Evolutionary conservation across 2,888 invertebrate species (phyloP).

Genomic region (Sycophila texana): DNA sequence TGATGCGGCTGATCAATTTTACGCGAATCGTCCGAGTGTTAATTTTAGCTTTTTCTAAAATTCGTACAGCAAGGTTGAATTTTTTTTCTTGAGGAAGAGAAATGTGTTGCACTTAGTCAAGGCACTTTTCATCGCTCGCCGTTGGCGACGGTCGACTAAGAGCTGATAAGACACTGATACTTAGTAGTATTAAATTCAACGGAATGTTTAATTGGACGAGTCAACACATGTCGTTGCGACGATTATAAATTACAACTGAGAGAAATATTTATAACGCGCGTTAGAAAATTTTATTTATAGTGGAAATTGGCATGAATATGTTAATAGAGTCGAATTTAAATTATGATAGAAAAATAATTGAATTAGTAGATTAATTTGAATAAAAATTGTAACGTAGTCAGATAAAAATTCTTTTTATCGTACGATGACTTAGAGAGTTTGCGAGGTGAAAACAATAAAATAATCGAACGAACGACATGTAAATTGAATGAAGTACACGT

Average conservation of each 20-base stretch:
- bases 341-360: background rate
- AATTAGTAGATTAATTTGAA: background rate
- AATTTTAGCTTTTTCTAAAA: conserved; percentile 20
- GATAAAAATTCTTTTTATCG: background rate
- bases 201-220: background rate
- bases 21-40: conserved; percentile 2
- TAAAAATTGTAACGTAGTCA: background rate
- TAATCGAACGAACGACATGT: background rate
- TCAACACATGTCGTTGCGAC: conserved; percentile 1
- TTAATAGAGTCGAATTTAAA: background rate
- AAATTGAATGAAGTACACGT: conserved; percentile 15
- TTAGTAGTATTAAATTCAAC: background rate
- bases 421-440: too few relatives aligned
- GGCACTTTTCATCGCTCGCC: background rate
- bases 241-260: background rate
- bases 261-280: background rate
- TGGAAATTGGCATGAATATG: background rate
- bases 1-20: background rate
- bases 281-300: conserved; percentile 7
- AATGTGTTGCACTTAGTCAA: background rate
- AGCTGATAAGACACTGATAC: too few relatives aligned
- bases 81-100: background rate
- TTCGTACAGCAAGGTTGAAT: background rate
- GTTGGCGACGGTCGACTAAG: too few relatives aligned
- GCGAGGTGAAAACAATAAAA: too few relatives aligned